A percentile compares a stretch with the other conserved stretches of the same genome.
Evolutionary conservation across 2,888 invertebrate species (phyloP).

Genomic region (Agrotis clavis): DNA sequence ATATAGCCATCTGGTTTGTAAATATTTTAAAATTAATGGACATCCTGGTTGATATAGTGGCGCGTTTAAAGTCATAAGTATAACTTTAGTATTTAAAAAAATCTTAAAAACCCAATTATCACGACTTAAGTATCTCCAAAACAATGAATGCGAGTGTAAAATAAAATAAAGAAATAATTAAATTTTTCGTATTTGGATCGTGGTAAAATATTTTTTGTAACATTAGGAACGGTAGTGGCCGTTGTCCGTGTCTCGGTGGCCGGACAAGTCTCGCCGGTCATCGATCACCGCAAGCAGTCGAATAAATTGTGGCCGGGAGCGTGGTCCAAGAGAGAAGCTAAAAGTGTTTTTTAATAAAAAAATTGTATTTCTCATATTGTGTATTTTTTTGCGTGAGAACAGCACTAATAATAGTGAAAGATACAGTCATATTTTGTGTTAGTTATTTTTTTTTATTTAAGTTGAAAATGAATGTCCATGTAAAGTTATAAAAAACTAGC

Average conservation of each 20-base stretch:
- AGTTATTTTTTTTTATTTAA: no score
- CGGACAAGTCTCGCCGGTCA: conserved; percentile 81
- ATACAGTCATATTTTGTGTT: no score
- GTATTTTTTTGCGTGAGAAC: no score
- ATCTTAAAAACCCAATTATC: neutral
- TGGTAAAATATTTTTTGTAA: conserved; percentile 75
- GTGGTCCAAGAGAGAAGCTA: conserved; percentile 66
- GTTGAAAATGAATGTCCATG: no score
- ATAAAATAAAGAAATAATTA: conserved; percentile 72
- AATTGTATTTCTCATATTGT: no score
- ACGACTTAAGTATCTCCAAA: conserved; percentile 13
- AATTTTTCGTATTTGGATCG: conserved; percentile 75
- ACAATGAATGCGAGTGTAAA: conserved; percentile 24
- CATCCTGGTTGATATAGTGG: no score
- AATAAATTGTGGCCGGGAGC: conserved; percentile 82
- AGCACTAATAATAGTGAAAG: no score
- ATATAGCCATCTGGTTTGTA: no score
- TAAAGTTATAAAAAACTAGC: no score
- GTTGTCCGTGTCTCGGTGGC: conserved; percentile 80
- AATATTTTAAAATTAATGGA: no score
- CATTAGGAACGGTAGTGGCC: conserved; percentile 83
- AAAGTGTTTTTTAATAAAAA: conserved; percentile 37
- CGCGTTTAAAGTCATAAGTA: no score
- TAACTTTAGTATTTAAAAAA: no score
- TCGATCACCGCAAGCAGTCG: conserved; percentile 87